These are phyloP conservation scores for Ascaphus truei DNA, from an alignment of 2,113 vertebrate genomes.

Conservation along the genomic window DNA sequence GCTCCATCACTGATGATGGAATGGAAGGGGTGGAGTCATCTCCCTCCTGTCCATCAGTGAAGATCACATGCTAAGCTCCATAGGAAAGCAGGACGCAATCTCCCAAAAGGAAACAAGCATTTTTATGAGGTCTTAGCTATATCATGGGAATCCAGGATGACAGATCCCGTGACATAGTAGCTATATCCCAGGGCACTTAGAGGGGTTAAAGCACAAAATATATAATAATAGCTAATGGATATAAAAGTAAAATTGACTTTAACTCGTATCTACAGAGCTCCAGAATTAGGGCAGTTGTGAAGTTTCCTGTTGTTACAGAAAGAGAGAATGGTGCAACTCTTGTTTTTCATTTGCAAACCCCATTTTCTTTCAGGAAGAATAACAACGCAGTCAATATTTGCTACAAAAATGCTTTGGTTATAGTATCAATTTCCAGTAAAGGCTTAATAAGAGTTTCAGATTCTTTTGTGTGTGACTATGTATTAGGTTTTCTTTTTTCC, in stretches of 20 bases:
- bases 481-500: too few relatives aligned
- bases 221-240: neutral
- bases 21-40: too few relatives aligned
- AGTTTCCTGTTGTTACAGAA: conserved; percentile 73
- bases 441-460: conserved; percentile 6
- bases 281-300: conserved; percentile 60
- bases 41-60: too few relatives aligned
- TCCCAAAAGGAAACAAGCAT: too few relatives aligned
- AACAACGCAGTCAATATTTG: conserved; percentile 62
- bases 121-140: too few relatives aligned
- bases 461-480: too few relatives aligned
- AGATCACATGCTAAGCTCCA: too few relatives aligned
- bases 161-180: too few relatives aligned
- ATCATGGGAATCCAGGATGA: too few relatives aligned
- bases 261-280: conserved; percentile 67
- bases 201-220: neutral
- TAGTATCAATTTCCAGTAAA: conserved; percentile 67
- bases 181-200: too few relatives aligned
- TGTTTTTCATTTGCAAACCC: conserved; percentile 62
- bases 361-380: conserved; percentile 71
- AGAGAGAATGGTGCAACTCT: conserved; percentile 60
- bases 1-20: too few relatives aligned
- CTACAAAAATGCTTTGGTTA: conserved; percentile 53
- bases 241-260: conserved; percentile 51
- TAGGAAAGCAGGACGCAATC: too few relatives aligned